Percentiles rank a stretch among this genome's conserved stretches.
These are phyloP conservation scores for Microchirus variegatus DNA, from an alignment of 2,797 vertebrate species.

Conservation along the genomic window DNA sequence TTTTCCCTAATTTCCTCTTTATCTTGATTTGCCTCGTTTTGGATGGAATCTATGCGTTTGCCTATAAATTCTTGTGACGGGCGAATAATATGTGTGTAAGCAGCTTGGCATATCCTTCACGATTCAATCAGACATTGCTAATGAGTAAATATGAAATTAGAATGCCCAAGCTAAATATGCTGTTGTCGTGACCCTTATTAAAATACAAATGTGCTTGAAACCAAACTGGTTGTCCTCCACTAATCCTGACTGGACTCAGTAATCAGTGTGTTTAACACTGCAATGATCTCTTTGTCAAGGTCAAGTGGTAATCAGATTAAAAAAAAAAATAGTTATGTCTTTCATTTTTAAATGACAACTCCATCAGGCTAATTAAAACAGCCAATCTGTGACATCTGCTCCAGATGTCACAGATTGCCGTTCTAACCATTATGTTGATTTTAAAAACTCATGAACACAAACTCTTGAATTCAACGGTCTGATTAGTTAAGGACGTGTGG, in stretches of 20 bases:
- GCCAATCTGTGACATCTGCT: conserved; percentile 18
- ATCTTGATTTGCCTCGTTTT: conserved; percentile 20
- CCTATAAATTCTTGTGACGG: conserved; percentile 3
- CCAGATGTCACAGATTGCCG: conserved; percentile 29
- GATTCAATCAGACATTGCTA: background rate
- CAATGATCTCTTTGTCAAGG: conserved; percentile 24
- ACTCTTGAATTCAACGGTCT: background rate
- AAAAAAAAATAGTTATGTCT: conserved; percentile 21
- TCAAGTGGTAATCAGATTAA: conserved; percentile 48
- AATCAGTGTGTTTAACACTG: conserved; percentile 27
- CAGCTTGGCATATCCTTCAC: background rate
- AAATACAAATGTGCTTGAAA: background rate
- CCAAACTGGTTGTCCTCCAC: background rate
- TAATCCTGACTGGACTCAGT: conserved; percentile 27
- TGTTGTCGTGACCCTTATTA: no score
- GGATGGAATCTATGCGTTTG: conserved; percentile 10
- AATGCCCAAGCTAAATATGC: background rate
- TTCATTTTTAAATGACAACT: conserved; percentile 52
- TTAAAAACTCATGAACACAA: background rate
- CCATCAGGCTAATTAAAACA: conserved; percentile 52
- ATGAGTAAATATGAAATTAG: background rate
- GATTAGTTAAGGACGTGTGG: conserved; percentile 5
- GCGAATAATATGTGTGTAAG: conserved; percentile 1
- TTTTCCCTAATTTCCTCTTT: conserved; percentile 9
- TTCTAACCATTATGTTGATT: background rate